phyloP scores from a whole-genome alignment of 2,113 vertebrate genomes.

The zebrafish (Danio rerio) region DNA sequence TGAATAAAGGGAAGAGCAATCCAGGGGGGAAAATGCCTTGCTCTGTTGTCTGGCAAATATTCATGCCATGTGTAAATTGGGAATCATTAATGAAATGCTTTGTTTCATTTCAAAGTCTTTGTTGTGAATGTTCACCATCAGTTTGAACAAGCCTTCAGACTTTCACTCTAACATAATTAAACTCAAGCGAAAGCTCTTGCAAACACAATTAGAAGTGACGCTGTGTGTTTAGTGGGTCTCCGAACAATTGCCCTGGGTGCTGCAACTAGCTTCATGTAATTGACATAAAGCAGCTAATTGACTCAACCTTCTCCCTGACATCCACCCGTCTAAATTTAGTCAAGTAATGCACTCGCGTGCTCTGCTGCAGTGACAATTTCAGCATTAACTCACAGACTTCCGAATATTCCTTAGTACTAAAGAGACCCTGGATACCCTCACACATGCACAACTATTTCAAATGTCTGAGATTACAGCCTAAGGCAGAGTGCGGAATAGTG shows the following conservation, averaged over 20 bases:
- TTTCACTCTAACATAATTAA: neutral
- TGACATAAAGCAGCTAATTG: constrained; percentile 25
- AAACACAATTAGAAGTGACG: constrained; percentile 3
- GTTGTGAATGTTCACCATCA: neutral
- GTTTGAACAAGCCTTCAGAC: neutral
- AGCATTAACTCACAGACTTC: constrained; percentile 1
- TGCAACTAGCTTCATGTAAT: neutral
- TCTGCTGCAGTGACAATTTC: constrained; percentile 4
- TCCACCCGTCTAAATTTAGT: constrained; percentile 30
- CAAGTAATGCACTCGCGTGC: constrained; percentile 7
- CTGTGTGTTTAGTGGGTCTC: neutral
- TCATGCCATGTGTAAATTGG: neutral
- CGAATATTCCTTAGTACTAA: constrained; percentile 24
- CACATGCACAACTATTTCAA: neutral
- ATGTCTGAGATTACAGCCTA: neutral
- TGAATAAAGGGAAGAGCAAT: neutral
- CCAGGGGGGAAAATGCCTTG: neutral
- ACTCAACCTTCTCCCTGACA: constrained; percentile 13
- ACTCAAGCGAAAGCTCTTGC: neutral
- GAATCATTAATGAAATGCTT: neutral
- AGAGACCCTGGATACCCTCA: neutral
- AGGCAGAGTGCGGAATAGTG: neutral
- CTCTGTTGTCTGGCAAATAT: neutral
- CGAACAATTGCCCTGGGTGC: constrained; percentile 5
- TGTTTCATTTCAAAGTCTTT: neutral